Evolutionary conservation across 2,113 vertebrate genomes (phyloP).

Genomic region (Halichoeres trimaculatus): DNA sequence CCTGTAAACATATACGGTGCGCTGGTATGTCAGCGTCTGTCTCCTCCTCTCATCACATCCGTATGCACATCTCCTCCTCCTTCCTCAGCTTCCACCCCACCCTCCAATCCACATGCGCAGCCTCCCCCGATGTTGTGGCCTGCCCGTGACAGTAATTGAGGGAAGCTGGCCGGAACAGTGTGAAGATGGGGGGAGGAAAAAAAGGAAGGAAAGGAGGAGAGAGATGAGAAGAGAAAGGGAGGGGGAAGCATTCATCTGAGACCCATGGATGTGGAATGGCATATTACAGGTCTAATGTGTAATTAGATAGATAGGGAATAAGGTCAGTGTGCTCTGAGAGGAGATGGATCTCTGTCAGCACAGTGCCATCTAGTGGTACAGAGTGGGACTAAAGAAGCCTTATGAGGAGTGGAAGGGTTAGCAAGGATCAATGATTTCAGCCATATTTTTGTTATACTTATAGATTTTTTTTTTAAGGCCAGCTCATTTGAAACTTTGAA

Average conservation of each 20-base stretch:
- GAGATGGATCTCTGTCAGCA: slow-evolving; percentile 58
- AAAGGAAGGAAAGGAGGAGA: slow-evolving; percentile 45
- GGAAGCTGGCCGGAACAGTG: slow-evolving; percentile 83
- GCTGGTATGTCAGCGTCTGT: slow-evolving; percentile 61
- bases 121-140: slow-evolving; percentile 72
- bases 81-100: slow-evolving; percentile 12
- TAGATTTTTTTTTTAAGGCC: too few relatives aligned
- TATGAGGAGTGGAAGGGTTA: slow-evolving; percentile 33
- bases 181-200: slow-evolving; percentile 61
- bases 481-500: slow-evolving; percentile 1
- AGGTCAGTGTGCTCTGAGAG: slow-evolving; percentile 74
- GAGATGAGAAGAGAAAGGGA: slow-evolving; percentile 63
- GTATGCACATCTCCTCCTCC: slow-evolving; percentile 49
- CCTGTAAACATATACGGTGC: slow-evolving; percentile 70
- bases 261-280: slow-evolving; percentile 83
- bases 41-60: slow-evolving; percentile 70
- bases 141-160: slow-evolving; percentile 83
- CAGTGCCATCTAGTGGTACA: slow-evolving; percentile 79
- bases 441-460: slow-evolving; percentile 26
- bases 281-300: slow-evolving; percentile 86
- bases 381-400: neutral
- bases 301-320: slow-evolving; percentile 84
- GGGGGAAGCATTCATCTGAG: slow-evolving; percentile 81
- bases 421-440: slow-evolving; percentile 60
- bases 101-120: slow-evolving; percentile 49